Base-by-base conservation (phyloP, 2,113 vertebrate genomes). In the Salvelinus namaycush region DNA sequence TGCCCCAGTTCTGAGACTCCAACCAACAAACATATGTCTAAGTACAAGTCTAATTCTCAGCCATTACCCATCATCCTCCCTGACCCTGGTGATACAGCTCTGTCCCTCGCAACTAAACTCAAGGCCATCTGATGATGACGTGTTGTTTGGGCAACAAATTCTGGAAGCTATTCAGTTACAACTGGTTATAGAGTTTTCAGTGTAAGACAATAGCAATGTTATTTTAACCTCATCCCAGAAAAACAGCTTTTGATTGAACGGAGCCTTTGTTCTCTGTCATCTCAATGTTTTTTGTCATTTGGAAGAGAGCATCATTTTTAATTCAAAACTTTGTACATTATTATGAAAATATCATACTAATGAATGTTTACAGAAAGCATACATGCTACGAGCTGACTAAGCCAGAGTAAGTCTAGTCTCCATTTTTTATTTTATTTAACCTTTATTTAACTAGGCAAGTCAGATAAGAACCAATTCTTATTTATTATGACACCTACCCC, bases 41-140 rank as follows among this genome's bases (percentile, higher is more conserved):
- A 79, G 54, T 66, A 76, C 70, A 73, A 14, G 51, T 57, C 74
- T 59, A 73, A 82, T 88, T 87, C 76, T 79, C 76, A 83, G 84
- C 81, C 81, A 82, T 84, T 84, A 81, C 78, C 79, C 84, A 60
- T 75, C 74, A 74, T 83, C 77, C 72, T 89, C 87, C 79, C 86
- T 59, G 70, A 88, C 87, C 79, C 86, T 54, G 70, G 81, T 79
- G 84, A 88, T 74, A 20, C 70, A 76, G 82, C 76, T 81, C 65
- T 65, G 73, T 78, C 73, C 68, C 74, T 79, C 26, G 66, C 73
- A 83, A 84, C 79, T 81, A 78, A 87, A 84, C 79, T 51, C 24
- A 5, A 67, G 83, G 70, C 79, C 80, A 67, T 79, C 26, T 72
- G 49, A 78, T 86, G 79, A 90, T 86, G 79, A 90, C 44, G 68